Percentiles rank a stretch among this genome's conserved stretches.
Conservation (phyloP, 2,797 vertebrate species). For the Anniella stebbinsi region DNA sequence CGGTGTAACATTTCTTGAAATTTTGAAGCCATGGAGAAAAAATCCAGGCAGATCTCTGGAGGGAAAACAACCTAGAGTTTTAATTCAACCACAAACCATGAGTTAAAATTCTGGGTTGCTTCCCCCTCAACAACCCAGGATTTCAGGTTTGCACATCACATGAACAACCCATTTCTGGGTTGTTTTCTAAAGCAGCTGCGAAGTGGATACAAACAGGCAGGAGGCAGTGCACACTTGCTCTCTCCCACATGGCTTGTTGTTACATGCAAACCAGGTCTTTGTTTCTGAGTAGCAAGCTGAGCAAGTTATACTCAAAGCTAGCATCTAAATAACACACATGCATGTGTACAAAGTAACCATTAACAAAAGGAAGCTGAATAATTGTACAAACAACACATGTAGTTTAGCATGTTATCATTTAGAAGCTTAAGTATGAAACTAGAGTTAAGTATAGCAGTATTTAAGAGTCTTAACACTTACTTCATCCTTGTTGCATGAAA, state of each 20-base stretch:
- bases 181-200: too few species aligned
- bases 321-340: neutral
- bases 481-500: conserved; percentile 83
- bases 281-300: neutral
- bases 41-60: neutral
- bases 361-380: neutral
- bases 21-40: too few species aligned
- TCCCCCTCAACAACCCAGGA: too few species aligned
- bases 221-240: too few species aligned
- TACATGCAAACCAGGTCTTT: too few species aligned
- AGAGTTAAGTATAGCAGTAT: neutral
- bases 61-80: too few species aligned
- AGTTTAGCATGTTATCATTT: neutral
- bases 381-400: neutral
- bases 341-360: neutral
- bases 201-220: too few species aligned
- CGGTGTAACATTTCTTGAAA: too few species aligned
- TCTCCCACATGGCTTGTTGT: neutral
- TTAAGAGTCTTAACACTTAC: conserved; percentile 76
- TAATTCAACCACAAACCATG: too few species aligned
- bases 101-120: too few species aligned
- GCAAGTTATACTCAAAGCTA: neutral
- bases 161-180: too few species aligned
- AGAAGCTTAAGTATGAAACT: neutral
- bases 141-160: too few species aligned